Conservation (phyloP, 2,888 invertebrate species). For the Teinopalpus imperialis region DNA sequence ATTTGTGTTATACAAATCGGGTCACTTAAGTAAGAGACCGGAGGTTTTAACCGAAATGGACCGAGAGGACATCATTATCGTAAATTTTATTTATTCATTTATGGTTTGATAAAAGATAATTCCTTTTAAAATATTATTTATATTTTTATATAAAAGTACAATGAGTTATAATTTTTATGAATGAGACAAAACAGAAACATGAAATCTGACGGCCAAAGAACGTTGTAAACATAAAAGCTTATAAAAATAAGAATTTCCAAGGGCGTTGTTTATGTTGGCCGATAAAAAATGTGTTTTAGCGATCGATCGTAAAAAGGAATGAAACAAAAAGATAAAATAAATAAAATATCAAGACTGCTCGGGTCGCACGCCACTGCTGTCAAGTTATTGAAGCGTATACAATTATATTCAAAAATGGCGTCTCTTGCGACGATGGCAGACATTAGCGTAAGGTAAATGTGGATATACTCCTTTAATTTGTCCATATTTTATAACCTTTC, state of each 20-base stretch:
- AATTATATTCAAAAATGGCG: constrained; percentile 33
- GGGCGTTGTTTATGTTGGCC: constrained; percentile 24
- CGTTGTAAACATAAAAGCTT: constrained; percentile 20
- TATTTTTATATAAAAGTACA: not conserved
- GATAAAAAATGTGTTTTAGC: constrained; percentile 26
- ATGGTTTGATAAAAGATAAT: no score
- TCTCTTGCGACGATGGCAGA: constrained; percentile 20
- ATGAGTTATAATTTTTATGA: not conserved
- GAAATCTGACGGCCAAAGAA: constrained; percentile 3
- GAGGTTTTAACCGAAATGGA: no score
- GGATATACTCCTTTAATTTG: constrained; percentile 4
- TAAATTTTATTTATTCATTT: no score
- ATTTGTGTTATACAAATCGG: no score
- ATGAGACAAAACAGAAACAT: constrained; percentile 1
- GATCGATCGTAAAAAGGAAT: constrained; percentile 26
- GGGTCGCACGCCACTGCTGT: constrained; percentile 33
- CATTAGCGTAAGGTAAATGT: constrained; percentile 16
- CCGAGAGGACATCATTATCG: no score
- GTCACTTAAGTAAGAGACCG: no score
- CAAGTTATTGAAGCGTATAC: constrained; percentile 38
- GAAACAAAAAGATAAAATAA: constrained; percentile 27
- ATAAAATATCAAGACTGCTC: constrained; percentile 30
- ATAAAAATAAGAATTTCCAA: constrained; percentile 20
- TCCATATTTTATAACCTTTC: not conserved
- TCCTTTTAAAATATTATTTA: no score